Percentiles rank a stretch among this genome's conserved stretches.
Evolutionary conservation across 2,113 vertebrate species (phyloP).

Genomic region (Oriolus oriolus): DNA sequence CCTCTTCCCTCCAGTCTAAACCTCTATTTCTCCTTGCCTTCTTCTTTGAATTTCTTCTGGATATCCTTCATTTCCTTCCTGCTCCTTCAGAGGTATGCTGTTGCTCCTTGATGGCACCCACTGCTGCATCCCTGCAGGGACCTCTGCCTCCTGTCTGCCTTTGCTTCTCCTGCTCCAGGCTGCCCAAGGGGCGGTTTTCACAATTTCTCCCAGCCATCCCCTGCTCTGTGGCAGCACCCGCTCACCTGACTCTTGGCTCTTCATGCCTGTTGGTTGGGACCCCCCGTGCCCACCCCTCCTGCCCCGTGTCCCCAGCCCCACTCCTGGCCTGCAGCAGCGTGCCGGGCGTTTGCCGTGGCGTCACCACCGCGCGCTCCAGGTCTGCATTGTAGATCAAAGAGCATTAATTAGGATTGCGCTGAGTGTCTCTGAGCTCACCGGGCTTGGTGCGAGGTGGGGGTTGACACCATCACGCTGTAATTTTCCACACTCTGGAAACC

Average conservation of each 20-base stretch:
- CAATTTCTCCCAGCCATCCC: not conserved
- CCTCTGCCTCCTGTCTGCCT: not conserved
- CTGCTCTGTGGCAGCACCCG: not conserved
- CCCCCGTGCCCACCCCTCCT: accelerated
- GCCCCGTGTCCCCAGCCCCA: not conserved
- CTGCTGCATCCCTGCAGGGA: not conserved
- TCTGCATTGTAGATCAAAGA: constrained; percentile 47
- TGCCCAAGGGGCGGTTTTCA: not conserved
- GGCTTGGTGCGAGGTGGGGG: not conserved
- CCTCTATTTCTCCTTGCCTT: not conserved
- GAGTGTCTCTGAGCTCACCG: not conserved
- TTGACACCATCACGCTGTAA: constrained; percentile 1
- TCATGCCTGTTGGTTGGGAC: accelerated
- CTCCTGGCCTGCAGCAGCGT: not conserved
- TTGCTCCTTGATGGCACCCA: not conserved
- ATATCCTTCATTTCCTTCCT: not conserved
- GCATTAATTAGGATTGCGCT: constrained; percentile 5
- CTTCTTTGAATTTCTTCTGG: not conserved
- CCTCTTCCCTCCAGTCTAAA: not conserved
- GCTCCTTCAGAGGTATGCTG: not conserved
- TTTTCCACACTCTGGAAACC: constrained; percentile 15
- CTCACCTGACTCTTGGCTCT: not conserved
- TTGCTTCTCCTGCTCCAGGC: not conserved
- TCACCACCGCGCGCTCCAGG: not conserved
- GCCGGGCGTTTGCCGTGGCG: accelerated